phyloP scores from a whole-genome alignment of 2,888 invertebrate genomes.

The Bembecia ichneumoniformis region DNA sequence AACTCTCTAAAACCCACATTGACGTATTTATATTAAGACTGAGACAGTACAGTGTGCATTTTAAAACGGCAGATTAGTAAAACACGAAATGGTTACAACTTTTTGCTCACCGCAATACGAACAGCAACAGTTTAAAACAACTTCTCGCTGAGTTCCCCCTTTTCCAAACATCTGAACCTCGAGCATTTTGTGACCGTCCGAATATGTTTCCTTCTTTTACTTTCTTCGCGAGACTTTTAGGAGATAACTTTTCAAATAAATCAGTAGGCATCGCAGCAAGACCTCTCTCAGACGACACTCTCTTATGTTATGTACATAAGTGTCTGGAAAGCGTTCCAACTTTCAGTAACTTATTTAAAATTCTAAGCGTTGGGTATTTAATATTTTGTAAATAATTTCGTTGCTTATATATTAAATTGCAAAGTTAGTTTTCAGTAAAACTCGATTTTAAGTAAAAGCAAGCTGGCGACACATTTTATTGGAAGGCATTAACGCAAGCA shows the following conservation, averaged over 20 bases:
- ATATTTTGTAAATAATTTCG: slow-evolving; percentile 1
- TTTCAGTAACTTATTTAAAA: slow-evolving; percentile 45
- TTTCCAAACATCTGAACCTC: slow-evolving; percentile 16
- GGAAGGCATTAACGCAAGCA: too few species aligned
- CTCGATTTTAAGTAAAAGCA: too few species aligned
- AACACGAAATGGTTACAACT: slow-evolving; percentile 5
- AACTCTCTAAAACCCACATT: too few species aligned
- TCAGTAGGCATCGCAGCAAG: slow-evolving; percentile 46
- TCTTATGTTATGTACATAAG: slow-evolving; percentile 11
- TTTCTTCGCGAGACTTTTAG: slow-evolving; percentile 30
- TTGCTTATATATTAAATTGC: background rate
- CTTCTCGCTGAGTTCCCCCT: slow-evolving; percentile 13
- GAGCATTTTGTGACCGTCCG: slow-evolving; percentile 33
- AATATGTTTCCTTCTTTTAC: slow-evolving; percentile 37
- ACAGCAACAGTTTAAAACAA: slow-evolving; percentile 14
- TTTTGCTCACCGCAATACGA: slow-evolving; percentile 8
- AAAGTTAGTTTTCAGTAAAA: too few species aligned
- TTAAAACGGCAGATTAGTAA: slow-evolving; percentile 1
- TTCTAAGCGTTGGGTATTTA: slow-evolving; percentile 31
- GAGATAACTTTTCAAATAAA: slow-evolving; percentile 59
- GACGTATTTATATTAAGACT: too few species aligned
- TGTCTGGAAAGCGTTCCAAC: slow-evolving; percentile 39
- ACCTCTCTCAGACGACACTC: slow-evolving; percentile 24
- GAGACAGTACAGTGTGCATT: too few species aligned
- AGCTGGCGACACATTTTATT: too few species aligned